These are phyloP conservation scores for Ferrisia virgata DNA, from an alignment of 2,888 invertebrate genomes.

Conservation along the genomic window DNA sequence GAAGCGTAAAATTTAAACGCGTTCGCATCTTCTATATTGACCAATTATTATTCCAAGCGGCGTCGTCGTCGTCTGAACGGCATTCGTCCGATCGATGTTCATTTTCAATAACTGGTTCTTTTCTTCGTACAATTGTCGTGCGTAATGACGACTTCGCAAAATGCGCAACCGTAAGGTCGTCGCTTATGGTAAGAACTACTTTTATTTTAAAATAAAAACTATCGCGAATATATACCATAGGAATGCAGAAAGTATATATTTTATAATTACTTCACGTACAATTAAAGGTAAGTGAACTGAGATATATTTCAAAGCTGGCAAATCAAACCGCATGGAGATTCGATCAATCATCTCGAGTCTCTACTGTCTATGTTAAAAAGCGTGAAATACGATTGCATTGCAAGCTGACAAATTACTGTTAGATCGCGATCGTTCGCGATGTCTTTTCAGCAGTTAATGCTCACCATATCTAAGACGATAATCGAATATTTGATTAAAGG, in stretches of 20 bases:
- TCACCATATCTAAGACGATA: conserved; percentile 5
- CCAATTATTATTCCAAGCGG: conserved; percentile 14
- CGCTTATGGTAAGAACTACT: conserved; percentile 10
- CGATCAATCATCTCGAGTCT: conserved; percentile 5
- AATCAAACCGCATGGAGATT: neutral
- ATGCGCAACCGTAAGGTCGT: neutral
- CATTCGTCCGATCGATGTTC: neutral
- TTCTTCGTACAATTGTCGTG: neutral
- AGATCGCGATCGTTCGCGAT: neutral
- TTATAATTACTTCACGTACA: conserved; percentile 25
- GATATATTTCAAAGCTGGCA: conserved; percentile 24
- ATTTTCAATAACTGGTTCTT: conserved; percentile 29
- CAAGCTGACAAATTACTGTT: conserved; percentile 16
- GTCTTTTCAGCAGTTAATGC: conserved; percentile 1
- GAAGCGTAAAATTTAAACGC: conserved; percentile 25
- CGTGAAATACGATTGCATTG: neutral
- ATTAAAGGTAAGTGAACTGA: conserved; percentile 29
- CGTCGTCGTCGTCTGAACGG: neutral
- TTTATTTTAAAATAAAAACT: neutral
- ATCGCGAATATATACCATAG: neutral
- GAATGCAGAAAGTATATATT: neutral
- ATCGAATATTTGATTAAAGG: neutral
- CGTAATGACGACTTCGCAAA: neutral
- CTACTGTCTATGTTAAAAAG: neutral
- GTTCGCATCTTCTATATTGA: neutral